Conservation (phyloP, 2,797 vertebrate genomes). For the Cyprinodon diabolis region DNA sequence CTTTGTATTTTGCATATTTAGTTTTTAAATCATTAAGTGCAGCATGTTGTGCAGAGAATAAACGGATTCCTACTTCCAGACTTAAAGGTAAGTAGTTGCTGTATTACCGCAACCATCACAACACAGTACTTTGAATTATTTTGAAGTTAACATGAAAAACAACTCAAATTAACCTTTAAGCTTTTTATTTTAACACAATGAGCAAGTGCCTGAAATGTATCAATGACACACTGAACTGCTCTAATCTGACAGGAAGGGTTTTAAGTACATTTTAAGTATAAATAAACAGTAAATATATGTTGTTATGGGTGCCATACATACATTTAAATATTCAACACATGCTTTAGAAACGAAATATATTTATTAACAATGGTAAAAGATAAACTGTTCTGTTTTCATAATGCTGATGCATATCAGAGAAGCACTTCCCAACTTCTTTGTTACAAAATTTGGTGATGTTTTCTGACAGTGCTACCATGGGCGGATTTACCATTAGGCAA, state of each 20-base stretch:
- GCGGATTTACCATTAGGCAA: no score
- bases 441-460: no score
- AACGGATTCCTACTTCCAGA: slow-evolving; percentile 2
- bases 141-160: slow-evolving; percentile 4
- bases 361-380: neutral
- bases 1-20: slow-evolving; percentile 52
- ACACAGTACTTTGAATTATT: neutral
- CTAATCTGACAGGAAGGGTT: neutral
- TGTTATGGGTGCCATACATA: neutral
- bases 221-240: neutral
- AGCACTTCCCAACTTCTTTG: no score
- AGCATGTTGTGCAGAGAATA: slow-evolving; percentile 20
- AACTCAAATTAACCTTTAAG: slow-evolving; percentile 8
- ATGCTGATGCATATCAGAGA: neutral
- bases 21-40: slow-evolving; percentile 18
- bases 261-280: neutral
- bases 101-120: neutral
- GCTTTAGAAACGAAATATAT: neutral
- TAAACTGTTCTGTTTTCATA: neutral
- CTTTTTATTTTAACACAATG: neutral
- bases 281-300: neutral
- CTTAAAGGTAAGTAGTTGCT: slow-evolving; percentile 5
- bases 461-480: no score
- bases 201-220: neutral
- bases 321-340: neutral